A percentile compares a stretch with the other conserved stretches of the same genome.
Conservation (phyloP, 2,888 invertebrate species). For the Drosophila recens region DNA sequence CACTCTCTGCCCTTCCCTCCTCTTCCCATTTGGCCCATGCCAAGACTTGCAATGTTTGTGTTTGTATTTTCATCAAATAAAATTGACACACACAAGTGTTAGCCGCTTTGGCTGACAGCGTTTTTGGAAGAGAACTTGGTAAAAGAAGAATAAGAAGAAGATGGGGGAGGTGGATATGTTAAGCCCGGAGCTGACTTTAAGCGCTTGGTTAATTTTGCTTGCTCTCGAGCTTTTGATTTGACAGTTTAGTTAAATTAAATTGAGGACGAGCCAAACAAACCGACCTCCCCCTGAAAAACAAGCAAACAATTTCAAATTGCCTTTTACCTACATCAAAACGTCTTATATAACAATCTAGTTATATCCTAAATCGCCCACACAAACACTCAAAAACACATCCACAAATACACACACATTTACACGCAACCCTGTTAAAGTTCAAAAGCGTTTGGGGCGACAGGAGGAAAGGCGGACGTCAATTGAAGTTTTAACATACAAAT, state of each 20-base stretch:
- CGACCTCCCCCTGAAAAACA: slow-evolving; percentile 10
- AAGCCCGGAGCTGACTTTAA: slow-evolving; percentile 57
- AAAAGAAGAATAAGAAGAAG: slow-evolving; percentile 1
- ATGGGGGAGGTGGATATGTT: neutral
- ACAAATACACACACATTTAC: slow-evolving; percentile 20
- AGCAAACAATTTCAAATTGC: slow-evolving; percentile 61
- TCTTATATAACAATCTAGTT: slow-evolving; percentile 78
- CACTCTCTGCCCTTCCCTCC: neutral
- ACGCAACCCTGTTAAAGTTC: slow-evolving; percentile 71
- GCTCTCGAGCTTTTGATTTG: slow-evolving; percentile 74
- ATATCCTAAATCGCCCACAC: slow-evolving; percentile 72
- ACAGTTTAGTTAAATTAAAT: slow-evolving; percentile 82
- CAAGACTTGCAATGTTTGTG: slow-evolving; percentile 50
- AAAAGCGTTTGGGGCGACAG: slow-evolving; percentile 69
- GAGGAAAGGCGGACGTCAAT: slow-evolving; percentile 59
- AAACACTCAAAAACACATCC: slow-evolving; percentile 51
- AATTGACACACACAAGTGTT: slow-evolving; percentile 82
- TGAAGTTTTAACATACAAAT: slow-evolving; percentile 82
- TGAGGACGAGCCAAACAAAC: slow-evolving; percentile 59
- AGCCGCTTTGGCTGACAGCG: slow-evolving; percentile 77
- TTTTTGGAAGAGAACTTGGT: slow-evolving; percentile 18
- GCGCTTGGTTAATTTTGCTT: slow-evolving; percentile 75
- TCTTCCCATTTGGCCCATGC: neutral
- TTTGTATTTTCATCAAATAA: slow-evolving; percentile 80
- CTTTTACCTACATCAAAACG: slow-evolving; percentile 79